Base-by-base conservation (phyloP, 2,113 vertebrate species). In the Calonectris borealis region DNA sequence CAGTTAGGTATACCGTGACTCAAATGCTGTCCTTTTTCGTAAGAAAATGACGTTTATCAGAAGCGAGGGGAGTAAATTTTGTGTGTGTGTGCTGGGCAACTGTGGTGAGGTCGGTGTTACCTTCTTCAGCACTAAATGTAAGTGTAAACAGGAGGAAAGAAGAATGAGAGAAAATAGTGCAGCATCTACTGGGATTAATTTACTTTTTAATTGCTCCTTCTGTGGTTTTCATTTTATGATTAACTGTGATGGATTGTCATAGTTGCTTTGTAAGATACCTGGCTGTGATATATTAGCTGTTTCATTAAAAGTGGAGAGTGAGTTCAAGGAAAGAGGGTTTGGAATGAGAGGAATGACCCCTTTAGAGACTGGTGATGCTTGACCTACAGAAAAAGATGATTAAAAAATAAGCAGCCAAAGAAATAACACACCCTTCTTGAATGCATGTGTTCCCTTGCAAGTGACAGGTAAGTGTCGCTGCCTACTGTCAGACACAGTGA, bases 151-250 rank as follows among this genome's bases (percentile, higher is more conserved):
- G 25, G 21, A 69, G 62, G 20, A 78, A 68, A 83, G 72, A 86
- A 90, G 62, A 94, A 92, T 68, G 21, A 70, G 55, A 20, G 17
- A 52, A 70, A 88, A 71, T 25, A 94, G 46, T 42, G 18, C 14
- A 65, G 21, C 66, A 76, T 86, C 83, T 94, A 5, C 44, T 92
- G 70, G 73, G 54, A 64, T 82, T 97, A 89, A 97, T 96, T 94
- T 89, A 88, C 73, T 92, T 94, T 93, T 78, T 95, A 97, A 91
- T 94, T 91, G 71, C 62, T 77, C 29, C n/a, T 93, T 90, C 66
- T 88, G 82, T 14, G 40, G 27, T 88, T 88, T 96, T 90, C 15
- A 71, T 95, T 87, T 88, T 78, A 71, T 82, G 69, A 82, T 96
- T 90, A 68, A 44, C 72, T 78, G 25, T 16, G 7, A 86, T 91